Evolutionary conservation across 2,113 vertebrate genomes (phyloP).

Genomic region (Erpornis zantholeuca): DNA sequence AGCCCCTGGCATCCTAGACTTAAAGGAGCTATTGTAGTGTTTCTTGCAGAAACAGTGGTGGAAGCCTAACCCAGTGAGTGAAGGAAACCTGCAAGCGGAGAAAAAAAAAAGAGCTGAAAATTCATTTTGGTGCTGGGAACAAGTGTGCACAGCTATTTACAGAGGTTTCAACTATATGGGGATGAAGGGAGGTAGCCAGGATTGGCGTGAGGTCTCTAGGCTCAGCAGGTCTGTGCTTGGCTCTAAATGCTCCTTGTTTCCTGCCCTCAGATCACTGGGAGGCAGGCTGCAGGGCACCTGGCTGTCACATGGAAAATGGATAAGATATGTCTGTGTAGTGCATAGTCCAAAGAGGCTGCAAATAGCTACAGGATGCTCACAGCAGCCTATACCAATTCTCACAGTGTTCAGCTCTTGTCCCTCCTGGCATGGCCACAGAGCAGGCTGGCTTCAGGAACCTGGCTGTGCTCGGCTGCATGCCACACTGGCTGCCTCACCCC

Average conservation of each 20-base stretch:
- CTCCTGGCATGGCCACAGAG: background rate
- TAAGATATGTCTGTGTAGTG: fast-evolving
- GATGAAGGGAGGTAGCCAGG: background rate
- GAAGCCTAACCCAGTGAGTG: background rate
- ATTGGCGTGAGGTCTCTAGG: background rate
- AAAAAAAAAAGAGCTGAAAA: background rate
- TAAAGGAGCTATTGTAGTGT: background rate
- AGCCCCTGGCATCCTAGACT: background rate
- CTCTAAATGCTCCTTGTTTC: background rate
- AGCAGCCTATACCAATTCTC: background rate
- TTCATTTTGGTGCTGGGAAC: background rate
- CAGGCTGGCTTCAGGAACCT: background rate
- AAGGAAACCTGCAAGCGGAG: background rate
- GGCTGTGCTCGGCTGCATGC: fast-evolving
- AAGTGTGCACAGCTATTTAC: background rate
- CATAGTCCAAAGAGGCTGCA: background rate
- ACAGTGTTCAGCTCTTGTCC: background rate
- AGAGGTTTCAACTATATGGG: background rate
- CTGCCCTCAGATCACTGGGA: background rate
- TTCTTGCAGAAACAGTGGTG: background rate
- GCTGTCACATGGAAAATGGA: background rate
- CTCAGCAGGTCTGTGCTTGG: background rate
- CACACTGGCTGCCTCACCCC: background rate
- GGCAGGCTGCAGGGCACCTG: background rate
- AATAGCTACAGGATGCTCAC: background rate